phyloP scores from a whole-genome alignment of 2,113 vertebrate species.

The Menura novaehollandiae region DNA sequence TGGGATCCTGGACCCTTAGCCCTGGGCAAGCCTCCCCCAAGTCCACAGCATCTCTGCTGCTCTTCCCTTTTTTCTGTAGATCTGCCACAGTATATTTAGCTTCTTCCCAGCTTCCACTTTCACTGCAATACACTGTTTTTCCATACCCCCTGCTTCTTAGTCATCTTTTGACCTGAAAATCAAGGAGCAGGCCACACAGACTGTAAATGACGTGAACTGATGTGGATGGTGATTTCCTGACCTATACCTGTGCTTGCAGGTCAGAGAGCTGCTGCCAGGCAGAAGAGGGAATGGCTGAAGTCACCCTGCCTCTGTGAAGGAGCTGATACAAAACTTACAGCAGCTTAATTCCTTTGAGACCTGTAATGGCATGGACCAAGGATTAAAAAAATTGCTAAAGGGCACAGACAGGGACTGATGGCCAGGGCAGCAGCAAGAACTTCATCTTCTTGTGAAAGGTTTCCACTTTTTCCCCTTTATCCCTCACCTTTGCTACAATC shows the following conservation, averaged over 20 bases:
- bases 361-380: background rate
- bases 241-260: background rate
- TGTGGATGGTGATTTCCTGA: background rate
- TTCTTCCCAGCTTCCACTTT: background rate
- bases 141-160: background rate
- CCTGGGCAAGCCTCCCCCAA: background rate
- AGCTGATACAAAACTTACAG: background rate
- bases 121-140: background rate
- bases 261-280: background rate
- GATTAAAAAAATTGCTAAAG: background rate
- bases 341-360: background rate
- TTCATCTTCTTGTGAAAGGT: background rate
- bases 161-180: background rate
- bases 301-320: background rate
- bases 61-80: background rate
- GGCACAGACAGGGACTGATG: background rate
- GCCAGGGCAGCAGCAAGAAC: background rate
- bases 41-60: background rate
- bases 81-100: background rate
- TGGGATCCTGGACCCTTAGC: fast-evolving
- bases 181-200: background rate
- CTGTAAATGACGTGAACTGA: background rate
- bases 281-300: background rate
- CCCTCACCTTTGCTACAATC: background rate
- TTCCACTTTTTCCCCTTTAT: background rate